Conservation (phyloP, 2,797 vertebrate species). For the Martes flavigula region DNA sequence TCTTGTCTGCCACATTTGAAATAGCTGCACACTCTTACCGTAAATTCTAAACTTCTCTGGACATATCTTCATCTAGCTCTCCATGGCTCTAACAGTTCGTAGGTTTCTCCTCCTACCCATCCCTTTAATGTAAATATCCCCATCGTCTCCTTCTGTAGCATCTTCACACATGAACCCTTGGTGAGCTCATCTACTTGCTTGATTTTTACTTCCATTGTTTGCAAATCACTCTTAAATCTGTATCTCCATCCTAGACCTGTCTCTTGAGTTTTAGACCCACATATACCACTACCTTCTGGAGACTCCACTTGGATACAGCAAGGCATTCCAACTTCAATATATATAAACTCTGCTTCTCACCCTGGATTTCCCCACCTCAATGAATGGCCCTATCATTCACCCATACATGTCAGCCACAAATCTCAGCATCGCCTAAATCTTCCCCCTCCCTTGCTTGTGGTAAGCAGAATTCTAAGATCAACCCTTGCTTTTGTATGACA, state of each 20-base stretch:
- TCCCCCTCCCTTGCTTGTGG: not conserved
- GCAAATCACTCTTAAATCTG: not conserved
- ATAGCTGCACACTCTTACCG: not conserved
- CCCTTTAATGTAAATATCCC: not conserved
- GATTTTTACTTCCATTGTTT: constrained; percentile 14
- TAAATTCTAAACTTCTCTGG: not conserved
- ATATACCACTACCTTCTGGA: not conserved
- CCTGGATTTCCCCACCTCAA: not conserved
- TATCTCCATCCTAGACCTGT: not conserved
- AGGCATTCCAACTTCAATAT: not conserved
- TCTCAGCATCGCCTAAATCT: not conserved
- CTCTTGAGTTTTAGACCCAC: not conserved
- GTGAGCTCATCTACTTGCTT: not conserved
- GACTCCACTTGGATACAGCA: not conserved
- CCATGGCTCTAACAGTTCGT: not conserved
- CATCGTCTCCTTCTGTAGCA: not conserved
- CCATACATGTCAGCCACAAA: not conserved
- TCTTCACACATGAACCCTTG: not conserved
- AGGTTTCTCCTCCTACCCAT: not conserved
- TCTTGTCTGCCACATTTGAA: not conserved
- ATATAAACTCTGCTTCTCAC: not conserved
- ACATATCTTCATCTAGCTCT: not conserved
- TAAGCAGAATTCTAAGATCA: constrained; percentile 19
- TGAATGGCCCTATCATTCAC: not conserved
- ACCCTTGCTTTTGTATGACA: not conserved